Conservation (phyloP, 1,140 invertebrate species). For the Episyrphus balteatus region DNA sequence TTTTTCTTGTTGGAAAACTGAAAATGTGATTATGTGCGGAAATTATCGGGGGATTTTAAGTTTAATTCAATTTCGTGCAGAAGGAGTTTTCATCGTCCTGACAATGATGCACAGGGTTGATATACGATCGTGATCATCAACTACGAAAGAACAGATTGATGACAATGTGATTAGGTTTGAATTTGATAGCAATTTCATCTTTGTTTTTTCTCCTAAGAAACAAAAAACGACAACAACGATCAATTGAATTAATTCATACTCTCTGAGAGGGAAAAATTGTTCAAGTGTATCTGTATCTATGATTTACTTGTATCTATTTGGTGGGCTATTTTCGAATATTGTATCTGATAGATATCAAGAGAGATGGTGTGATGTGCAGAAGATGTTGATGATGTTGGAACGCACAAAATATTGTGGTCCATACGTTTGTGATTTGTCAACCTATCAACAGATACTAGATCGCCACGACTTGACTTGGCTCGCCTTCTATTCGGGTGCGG, state of each 20-base stretch:
- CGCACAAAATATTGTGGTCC: constrained; percentile 4
- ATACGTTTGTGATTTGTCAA: constrained; percentile 6
- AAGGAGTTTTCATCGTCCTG: too few species aligned
- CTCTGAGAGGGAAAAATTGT: constrained; percentile 1
- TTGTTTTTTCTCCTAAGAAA: too few species aligned
- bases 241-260: constrained; percentile 8
- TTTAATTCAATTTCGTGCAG: too few species aligned
- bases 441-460: constrained; percentile 2
- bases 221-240: constrained; percentile 1
- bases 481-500: not conserved
- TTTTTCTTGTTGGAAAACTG: too few species aligned
- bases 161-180: too few species aligned
- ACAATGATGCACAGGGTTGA: too few species aligned
- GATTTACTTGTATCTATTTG: constrained; percentile 1
- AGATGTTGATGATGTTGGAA: not conserved
- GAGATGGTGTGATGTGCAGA: not conserved
- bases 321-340: not conserved
- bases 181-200: too few species aligned
- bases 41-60: too few species aligned
- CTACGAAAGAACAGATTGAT: too few species aligned
- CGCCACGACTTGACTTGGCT: not conserved
- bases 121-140: too few species aligned
- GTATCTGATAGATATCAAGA: not conserved
- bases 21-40: too few species aligned
- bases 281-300: not conserved